phyloP scores from a whole-genome alignment of 2,888 invertebrate species.

The Ectemnius lituratus region DNA sequence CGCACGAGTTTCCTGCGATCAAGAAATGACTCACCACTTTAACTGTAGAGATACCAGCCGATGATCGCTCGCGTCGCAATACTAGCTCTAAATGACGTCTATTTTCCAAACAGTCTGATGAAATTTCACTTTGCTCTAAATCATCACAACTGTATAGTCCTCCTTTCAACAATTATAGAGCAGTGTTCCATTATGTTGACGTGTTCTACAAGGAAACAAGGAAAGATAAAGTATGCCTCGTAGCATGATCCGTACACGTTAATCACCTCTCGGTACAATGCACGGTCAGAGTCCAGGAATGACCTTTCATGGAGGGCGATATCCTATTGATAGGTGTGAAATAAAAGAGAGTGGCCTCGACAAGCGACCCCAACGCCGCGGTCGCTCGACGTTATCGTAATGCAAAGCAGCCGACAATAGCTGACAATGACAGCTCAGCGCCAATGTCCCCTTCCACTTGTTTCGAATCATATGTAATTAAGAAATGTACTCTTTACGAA shows the following conservation, averaged over 20 bases:
- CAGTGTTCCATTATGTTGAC: neutral
- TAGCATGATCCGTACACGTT: constrained; percentile 6
- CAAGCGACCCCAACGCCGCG: constrained; percentile 24
- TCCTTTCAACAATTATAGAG: too few relatives aligned
- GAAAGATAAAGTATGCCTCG: constrained; percentile 4
- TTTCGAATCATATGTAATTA: constrained; percentile 14
- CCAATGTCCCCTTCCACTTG: neutral
- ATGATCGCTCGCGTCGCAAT: too few relatives aligned
- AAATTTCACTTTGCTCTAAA: too few relatives aligned
- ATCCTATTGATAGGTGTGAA: constrained; percentile 51
- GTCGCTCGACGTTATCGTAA: constrained; percentile 38
- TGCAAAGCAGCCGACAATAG: constrained; percentile 39
- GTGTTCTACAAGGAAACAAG: neutral
- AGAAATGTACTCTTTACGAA: neutral
- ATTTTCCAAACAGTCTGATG: too few relatives aligned
- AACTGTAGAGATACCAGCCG: too few relatives aligned
- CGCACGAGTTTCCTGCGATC: too few relatives aligned
- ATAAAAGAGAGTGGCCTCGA: constrained; percentile 35
- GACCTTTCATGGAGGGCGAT: constrained; percentile 52
- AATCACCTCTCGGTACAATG: constrained; percentile 26
- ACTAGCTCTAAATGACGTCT: too few relatives aligned
- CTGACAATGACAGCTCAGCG: constrained; percentile 20
- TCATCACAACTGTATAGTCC: too few relatives aligned
- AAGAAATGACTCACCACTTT: too few relatives aligned
- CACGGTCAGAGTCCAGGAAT: constrained; percentile 43